A percentile compares a stretch with the other conserved stretches of the same genome.
phyloP scores from a whole-genome alignment of 2,888 invertebrate species.

The Neoscelio sp. region DNA sequence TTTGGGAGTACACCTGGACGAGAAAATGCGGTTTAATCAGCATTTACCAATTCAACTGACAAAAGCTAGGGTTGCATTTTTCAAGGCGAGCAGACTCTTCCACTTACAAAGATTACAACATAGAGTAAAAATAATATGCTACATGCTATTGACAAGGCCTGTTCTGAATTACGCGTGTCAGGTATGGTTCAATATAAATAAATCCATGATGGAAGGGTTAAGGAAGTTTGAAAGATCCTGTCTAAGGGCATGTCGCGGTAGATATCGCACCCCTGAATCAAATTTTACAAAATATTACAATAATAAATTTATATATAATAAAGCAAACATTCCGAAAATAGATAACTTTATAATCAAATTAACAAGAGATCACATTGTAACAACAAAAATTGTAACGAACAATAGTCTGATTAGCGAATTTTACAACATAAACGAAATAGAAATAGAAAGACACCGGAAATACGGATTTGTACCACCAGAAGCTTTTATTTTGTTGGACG shows the following conservation, averaged over 20 bases:
- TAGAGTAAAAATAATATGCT: constrained; percentile 52
- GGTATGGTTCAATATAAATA: constrained; percentile 8
- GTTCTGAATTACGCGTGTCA: not conserved
- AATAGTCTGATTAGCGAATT: too few species aligned
- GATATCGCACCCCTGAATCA: constrained; percentile 5
- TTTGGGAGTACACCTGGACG: constrained; percentile 41
- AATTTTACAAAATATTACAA: constrained; percentile 7
- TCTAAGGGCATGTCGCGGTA: constrained; percentile 6
- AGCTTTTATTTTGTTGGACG: not conserved
- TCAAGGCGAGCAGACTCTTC: constrained; percentile 21
- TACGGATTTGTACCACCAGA: not conserved
- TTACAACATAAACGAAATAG: too few species aligned
- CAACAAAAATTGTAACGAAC: not conserved
- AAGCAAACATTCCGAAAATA: constrained; percentile 32
- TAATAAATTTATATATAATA: constrained; percentile 34
- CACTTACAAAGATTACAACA: not conserved
- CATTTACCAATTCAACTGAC: constrained; percentile 27
- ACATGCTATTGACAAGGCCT: constrained; percentile 20
- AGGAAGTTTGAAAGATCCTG: constrained; percentile 29
- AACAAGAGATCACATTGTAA: constrained; percentile 21
- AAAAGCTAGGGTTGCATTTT: constrained; percentile 45
- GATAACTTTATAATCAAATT: constrained; percentile 51
- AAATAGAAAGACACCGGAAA: not conserved
- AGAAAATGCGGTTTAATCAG: too few species aligned
- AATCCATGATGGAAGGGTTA: constrained; percentile 51